Evolutionary conservation across 1,140 invertebrate species (phyloP), one percentile per base, ranked within the genome.

Genomic region (Megathymus violae): DNA sequence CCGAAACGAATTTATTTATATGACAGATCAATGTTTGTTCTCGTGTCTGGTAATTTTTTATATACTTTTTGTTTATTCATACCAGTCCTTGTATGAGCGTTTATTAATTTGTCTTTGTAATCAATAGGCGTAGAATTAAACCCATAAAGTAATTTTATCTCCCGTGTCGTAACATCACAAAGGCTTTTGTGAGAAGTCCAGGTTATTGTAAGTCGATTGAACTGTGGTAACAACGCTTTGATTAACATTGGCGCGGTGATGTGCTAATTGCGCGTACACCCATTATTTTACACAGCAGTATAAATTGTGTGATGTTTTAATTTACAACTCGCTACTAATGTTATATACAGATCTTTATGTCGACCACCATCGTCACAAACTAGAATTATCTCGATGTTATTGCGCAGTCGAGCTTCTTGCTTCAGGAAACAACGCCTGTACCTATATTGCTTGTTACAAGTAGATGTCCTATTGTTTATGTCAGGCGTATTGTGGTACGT

Each of bases 271-370:
- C 59, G 44, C 44, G 50, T 19, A 60, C 63, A 44, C 40, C 50
- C 50, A 74, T 76, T 74, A 73, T 74, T 80, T 76, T 58, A 61
- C 74, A 74, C 65, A 52, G 50, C 50, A 9, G 15, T 64, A 38
- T 65, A 69, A 74, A 72, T 67, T 41, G 64, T 66, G 36, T 75
- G 72, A 75, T 64, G 64, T 69, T 62, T 67, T 62, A 74, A 68
- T 71, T 71, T 66, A 59, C 63, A 67, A 36, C 34, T 63, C 36
- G 17, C 15, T 38, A 40, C 16, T 15, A 61, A 54, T 62, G 52
- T 46, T n/a, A 65, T 41, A 58, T 64, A 64, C 59, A 66, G 50
- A 59, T 71, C 36, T 58, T 58, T 58, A 58, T 58, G 52, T 58
- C 52, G 25, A 25, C 52, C 22, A 58, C 31, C 40, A 10, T 17